Conservation (phyloP, 2,113 vertebrate genomes). For the Ammospiza caudacuta region DNA sequence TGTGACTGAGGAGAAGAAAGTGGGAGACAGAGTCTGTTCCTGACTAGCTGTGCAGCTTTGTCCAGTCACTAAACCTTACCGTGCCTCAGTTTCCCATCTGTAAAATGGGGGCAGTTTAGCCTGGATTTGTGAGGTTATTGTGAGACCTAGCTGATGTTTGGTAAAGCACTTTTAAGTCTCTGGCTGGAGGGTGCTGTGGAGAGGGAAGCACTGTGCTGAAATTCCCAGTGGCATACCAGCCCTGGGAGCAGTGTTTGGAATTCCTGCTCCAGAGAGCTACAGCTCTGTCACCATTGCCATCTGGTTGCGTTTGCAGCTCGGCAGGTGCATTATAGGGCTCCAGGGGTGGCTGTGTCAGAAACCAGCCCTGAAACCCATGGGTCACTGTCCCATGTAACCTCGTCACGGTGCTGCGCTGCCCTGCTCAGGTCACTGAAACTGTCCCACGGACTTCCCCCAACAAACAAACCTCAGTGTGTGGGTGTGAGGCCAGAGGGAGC, state of each 20-base stretch:
- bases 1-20: background rate
- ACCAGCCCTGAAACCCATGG: rapidly evolving
- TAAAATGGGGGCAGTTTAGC: constrained; percentile 16
- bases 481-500: background rate
- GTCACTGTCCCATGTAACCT: background rate
- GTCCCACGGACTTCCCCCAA: rapidly evolving
- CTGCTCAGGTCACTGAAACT: background rate
- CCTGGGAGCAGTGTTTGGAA: background rate
- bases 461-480: background rate
- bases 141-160: background rate
- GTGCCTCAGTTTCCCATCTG: constrained; percentile 51
- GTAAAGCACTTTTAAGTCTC: background rate
- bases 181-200: background rate
- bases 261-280: background rate
- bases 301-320: background rate
- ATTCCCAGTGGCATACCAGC: rapidly evolving
- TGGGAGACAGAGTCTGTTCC: background rate
- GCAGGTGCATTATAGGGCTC: background rate
- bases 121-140: background rate
- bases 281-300: rapidly evolving
- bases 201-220: rapidly evolving
- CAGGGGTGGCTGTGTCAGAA: background rate
- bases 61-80: background rate
- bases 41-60: background rate
- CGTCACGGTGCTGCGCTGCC: rapidly evolving